These are phyloP conservation scores for Amphipoea lucens DNA, from an alignment of 2,888 invertebrate genomes.

Conservation along the genomic window DNA sequence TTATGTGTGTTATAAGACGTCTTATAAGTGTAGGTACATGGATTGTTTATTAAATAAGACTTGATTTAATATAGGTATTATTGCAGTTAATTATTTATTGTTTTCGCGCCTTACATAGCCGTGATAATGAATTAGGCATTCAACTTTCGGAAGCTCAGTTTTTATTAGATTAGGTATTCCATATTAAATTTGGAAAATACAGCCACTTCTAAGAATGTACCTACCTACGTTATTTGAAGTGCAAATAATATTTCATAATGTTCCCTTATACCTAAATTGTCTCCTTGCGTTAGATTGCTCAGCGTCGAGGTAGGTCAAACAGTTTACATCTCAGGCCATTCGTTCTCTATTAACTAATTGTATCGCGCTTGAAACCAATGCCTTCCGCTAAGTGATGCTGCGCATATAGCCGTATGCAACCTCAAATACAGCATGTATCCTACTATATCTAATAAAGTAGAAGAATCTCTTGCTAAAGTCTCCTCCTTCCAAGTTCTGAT, in stretches of 20 bases:
- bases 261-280: slow-evolving; percentile 50
- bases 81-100: slow-evolving; percentile 42
- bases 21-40: slow-evolving; percentile 55
- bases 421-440: slow-evolving; percentile 44
- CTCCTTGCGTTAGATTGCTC: slow-evolving; percentile 54
- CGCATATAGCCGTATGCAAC: slow-evolving; percentile 35
- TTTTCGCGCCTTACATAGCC: slow-evolving; percentile 33
- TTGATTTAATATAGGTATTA: slow-evolving; percentile 22
- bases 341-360: slow-evolving; percentile 43
- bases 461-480: slow-evolving; percentile 52
- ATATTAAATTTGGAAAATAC: slow-evolving; percentile 27
- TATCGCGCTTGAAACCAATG: slow-evolving; percentile 45
- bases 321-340: slow-evolving; percentile 61
- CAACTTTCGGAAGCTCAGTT: slow-evolving; percentile 60
- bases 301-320: slow-evolving; percentile 64
- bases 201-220: slow-evolving; percentile 26
- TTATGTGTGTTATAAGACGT: slow-evolving; percentile 71
- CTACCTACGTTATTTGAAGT: slow-evolving; percentile 41
- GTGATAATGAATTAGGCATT: slow-evolving; percentile 58
- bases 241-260: slow-evolving; percentile 53
- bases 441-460: slow-evolving; percentile 55
- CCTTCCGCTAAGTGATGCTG: slow-evolving; percentile 32
- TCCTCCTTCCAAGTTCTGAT: slow-evolving; percentile 47
- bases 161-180: slow-evolving; percentile 23
- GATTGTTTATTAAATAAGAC: slow-evolving; percentile 28